These are phyloP conservation scores for Tychaedon coryphoeus DNA, from an alignment of 2,113 vertebrate species.

Conservation along the genomic window DNA sequence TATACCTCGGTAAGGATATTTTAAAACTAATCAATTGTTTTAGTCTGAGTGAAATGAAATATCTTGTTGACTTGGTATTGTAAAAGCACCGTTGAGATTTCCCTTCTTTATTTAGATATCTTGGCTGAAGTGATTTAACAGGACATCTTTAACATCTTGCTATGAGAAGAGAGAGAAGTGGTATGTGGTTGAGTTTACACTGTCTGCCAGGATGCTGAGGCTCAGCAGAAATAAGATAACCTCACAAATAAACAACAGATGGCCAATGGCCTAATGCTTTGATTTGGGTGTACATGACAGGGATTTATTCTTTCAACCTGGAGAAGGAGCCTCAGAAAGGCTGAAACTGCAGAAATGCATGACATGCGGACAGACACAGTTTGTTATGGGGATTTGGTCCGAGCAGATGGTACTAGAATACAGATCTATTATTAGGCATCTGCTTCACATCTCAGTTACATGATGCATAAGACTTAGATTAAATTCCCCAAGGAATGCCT, in stretches of 20 bases:
- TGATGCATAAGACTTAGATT: neutral
- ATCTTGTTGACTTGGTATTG: slow-evolving; percentile 21
- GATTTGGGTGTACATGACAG: slow-evolving; percentile 21
- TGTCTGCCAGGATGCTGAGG: neutral
- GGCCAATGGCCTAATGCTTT: slow-evolving; percentile 43
- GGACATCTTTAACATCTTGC: slow-evolving; percentile 14
- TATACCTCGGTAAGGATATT: slow-evolving; percentile 33
- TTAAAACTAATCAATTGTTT: slow-evolving; percentile 66
- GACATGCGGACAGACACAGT: neutral
- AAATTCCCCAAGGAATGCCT: slow-evolving; percentile 11
- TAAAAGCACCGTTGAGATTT: slow-evolving; percentile 12
- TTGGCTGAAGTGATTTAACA: slow-evolving; percentile 47
- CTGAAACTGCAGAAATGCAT: slow-evolving; percentile 53
- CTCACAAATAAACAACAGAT: slow-evolving; percentile 62
- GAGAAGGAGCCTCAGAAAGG: slow-evolving; percentile 23
- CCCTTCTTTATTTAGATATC: neutral
- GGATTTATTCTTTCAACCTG: slow-evolving; percentile 54
- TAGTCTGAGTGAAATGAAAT: slow-evolving; percentile 34
- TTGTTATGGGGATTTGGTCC: slow-evolving; percentile 2
- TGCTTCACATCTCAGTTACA: slow-evolving; percentile 32
- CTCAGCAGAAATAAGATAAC: slow-evolving; percentile 43
- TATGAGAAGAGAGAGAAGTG: neutral
- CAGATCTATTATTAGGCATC: slow-evolving; percentile 58
- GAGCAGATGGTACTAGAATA: slow-evolving; percentile 57
- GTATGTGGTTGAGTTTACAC: neutral